A percentile compares a stretch with the other conserved stretches of the same genome.
These are phyloP conservation scores for Acanthaster planci DNA, from an alignment of 35 echinoderm and acorn worm species.

Conservation along the genomic window DNA sequence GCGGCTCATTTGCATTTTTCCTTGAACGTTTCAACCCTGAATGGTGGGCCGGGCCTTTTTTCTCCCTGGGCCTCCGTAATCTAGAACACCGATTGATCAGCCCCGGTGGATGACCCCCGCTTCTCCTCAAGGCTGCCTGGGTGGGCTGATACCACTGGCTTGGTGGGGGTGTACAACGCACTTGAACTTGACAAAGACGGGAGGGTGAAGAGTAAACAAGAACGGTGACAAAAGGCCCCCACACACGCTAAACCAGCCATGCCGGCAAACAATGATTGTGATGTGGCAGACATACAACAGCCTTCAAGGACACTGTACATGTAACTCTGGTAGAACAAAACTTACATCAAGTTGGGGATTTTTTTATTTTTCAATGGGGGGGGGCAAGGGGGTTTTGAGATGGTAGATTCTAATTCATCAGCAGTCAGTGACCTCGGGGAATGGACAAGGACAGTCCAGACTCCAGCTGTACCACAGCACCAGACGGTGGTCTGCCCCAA, in stretches of 20 bases:
- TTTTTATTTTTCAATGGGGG: too few species aligned
- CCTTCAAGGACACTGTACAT: too few species aligned
- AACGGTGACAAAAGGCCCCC: background rate
- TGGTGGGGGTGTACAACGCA: background rate
- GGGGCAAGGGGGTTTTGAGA: background rate
- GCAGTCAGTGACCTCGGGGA: constrained; percentile 15
- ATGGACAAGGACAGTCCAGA: constrained; percentile 6
- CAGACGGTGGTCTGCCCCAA: background rate
- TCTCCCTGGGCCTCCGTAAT: background rate
- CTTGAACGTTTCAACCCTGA: constrained; percentile 23
- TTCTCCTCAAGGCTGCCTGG: background rate
- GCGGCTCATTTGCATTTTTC: constrained; percentile 34
- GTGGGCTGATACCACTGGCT: background rate
- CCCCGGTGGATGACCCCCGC: constrained; percentile 15
- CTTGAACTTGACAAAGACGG: constrained; percentile 20
- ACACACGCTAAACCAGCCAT: background rate
- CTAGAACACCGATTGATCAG: constrained; percentile 19
- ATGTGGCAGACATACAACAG: too few species aligned
- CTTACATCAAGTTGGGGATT: too few species aligned
- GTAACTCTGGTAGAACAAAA: too few species aligned
- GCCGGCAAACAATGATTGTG: background rate
- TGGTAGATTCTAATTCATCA: constrained; percentile 4
- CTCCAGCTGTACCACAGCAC: background rate
- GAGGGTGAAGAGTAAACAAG: background rate
- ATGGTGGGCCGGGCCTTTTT: constrained; percentile 9